These are phyloP conservation scores for Philypnodon macrostomus DNA, from an alignment of 2,797 vertebrate species.

Conservation along the genomic window DNA sequence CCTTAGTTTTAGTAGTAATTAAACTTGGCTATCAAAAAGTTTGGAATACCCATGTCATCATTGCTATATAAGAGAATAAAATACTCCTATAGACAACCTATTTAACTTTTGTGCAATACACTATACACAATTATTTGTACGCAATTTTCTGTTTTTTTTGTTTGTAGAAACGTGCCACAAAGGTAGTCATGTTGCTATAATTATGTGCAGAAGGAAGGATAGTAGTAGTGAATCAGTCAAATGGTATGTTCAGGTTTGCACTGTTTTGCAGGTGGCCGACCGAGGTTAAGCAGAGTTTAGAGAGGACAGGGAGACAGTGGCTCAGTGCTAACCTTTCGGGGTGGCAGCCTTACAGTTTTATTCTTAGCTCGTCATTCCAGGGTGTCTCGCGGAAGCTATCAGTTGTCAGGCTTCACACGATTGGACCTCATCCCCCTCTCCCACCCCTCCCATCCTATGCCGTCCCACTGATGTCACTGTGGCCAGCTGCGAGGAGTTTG, in stretches of 20 bases:
- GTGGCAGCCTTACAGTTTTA: conserved; percentile 61
- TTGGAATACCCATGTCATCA: too few relatives aligned
- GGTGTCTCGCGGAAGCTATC: conserved; percentile 66
- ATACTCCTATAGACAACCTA: too few relatives aligned
- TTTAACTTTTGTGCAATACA: too few relatives aligned
- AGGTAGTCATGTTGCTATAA: too few relatives aligned
- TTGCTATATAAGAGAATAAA: too few relatives aligned
- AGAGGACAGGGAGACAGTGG: conserved; percentile 48
- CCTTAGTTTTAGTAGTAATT: too few relatives aligned
- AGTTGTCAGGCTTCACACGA: conserved; percentile 60
- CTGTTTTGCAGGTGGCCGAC: conserved; percentile 12
- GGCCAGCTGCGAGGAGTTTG: conserved; percentile 37
- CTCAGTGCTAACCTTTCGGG: conserved; percentile 62
- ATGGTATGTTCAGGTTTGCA: conserved; percentile 9
- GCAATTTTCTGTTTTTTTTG: too few relatives aligned
- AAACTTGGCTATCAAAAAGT: too few relatives aligned
- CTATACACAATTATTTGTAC: too few relatives aligned
- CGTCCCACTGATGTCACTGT: conserved; percentile 55
- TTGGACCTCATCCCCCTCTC: conserved; percentile 49
- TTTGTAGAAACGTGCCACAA: too few relatives aligned
- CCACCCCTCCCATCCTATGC: conserved; percentile 24
- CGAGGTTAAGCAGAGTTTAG: conserved; percentile 63
- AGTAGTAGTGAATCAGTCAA: not conserved
- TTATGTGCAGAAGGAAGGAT: too few relatives aligned
- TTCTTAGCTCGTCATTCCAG: conserved; percentile 64